Base-by-base conservation (phyloP, 2,113 vertebrate species). In the Triplophysa dalaica region DNA sequence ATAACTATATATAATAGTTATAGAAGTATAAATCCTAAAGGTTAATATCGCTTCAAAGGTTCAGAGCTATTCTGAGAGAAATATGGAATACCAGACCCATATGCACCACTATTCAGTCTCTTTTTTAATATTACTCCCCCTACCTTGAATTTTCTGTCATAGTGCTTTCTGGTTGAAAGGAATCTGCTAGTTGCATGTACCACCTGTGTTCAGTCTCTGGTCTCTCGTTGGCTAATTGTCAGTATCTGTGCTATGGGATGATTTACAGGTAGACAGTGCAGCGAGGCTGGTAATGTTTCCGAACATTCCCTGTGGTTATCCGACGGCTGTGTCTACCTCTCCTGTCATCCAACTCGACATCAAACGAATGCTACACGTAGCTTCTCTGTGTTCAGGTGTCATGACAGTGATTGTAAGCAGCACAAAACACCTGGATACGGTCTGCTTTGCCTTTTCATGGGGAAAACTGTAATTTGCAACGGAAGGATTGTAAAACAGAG, bases 381-480 rank as follows among this genome's bases (percentile, higher is more conserved):
- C 48, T 68, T 19, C 78, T 16, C 67, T 74, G 24, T 75, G 75
- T 85, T 82, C 82, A 78, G 77, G 79, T 77, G 69, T 68, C 67
- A 84, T 64, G 78, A 70, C 75, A 69, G 70, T 56, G 24, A 62
- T 77, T 17, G 62, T 58, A 43, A 74, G 70, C 24, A 60, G 17
- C 43, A 65, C 64, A 1, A 73, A 87, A 90, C 90, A 92, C 90
- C 91, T 91, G 90, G 88, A 88, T 70, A 45, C 61, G 54, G 45
- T 76, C 72, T 61, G 64, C 64, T 75, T 22, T 75, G 0, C n/a
- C 0, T 9, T 64, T 69, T 65, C 56, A 72, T 67, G 38, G 14
- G 26, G 48, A 79, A 72, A 84, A 81, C 90, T 90, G 85, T 91
- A 90, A 92, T 92, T 90, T 89, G 69, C 77, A n/a, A 65, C 21